Conservation (phyloP, 2,113 vertebrate species). For the Odocoileus hemionus region DNA sequence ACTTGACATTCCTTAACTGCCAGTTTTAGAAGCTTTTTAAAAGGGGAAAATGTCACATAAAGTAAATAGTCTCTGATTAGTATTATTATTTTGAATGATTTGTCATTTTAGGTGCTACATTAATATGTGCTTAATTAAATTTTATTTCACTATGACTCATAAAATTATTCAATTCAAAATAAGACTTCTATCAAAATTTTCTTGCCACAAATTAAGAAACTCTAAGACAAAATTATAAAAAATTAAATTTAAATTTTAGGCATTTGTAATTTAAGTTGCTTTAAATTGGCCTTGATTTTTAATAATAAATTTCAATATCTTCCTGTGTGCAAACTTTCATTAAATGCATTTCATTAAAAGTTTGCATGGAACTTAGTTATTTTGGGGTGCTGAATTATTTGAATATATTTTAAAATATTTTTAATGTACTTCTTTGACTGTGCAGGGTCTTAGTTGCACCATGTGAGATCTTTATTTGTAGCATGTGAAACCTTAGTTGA, state of each 20-base stretch:
- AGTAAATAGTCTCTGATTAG: neutral
- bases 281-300: neutral
- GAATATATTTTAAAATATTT: neutral
- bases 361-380: neutral
- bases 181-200: neutral
- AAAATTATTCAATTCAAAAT: neutral
- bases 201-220: neutral
- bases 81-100: neutral
- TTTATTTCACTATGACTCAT: neutral
- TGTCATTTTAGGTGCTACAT: neutral
- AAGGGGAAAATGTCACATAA: neutral
- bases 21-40: neutral
- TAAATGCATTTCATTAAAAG: neutral
- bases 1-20: neutral
- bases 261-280: neutral
- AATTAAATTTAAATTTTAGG: neutral
- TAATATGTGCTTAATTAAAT: neutral
- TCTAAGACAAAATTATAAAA: neutral
- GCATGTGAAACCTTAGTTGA: neutral
- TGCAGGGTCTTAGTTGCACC: neutral
- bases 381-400: accelerated
- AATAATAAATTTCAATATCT: neutral
- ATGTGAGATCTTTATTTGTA: neutral
- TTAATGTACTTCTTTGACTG: neutral
- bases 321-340: neutral